Evolutionary conservation across 2,113 vertebrate genomes (phyloP), one percentile per base, ranked within the genome.

Genomic region (Odobenus rosmarus): DNA sequence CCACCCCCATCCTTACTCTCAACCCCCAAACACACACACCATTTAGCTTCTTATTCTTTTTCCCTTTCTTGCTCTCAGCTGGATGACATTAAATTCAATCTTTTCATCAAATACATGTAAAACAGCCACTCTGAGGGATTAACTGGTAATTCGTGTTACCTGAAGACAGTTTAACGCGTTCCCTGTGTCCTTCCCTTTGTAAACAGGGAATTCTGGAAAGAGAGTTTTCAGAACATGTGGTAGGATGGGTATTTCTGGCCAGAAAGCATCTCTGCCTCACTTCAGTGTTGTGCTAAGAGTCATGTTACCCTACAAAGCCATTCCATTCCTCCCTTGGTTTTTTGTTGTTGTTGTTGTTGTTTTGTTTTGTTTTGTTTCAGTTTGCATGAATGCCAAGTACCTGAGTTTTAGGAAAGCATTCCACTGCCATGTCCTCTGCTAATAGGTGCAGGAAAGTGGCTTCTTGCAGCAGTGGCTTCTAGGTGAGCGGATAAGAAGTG

Each of bases 261-360:
- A 93, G 28, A 87, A n/a, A 0, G 33, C 36, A 11, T 77, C 55
- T 51, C 81, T n/a, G 11, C 21, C 31, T 64, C 26, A 23, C 36
- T 21, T 64, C 42, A 62, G 57, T 18, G 36, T 31, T 85, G 26
- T 15, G 9, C 33, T 57, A 24, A 33, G 85, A 79, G 67, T 19
- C 5, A 1, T 13, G n/a, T 28, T 39, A 15, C 23, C 16, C 21
- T 18, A 19, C 2, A 19, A 67, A 57, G 31, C 42, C 3, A 0
- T 36, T 33, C 15, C 31, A 19, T 33, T 28, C 79, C 49, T 15
- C 55, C 31, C 33, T 69, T 69, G 16, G 8, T 62, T 49, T 49
- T 23, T 53, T 16, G 39, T 53, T 53, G 3, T 53, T 53, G 53
- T 55, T 55, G 46, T 46, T 46, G 46, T 53, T 53, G 28, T 13